These are phyloP conservation scores for Gallinago undulata DNA, from an alignment of 2,113 vertebrate genomes.

Conservation along the genomic window DNA sequence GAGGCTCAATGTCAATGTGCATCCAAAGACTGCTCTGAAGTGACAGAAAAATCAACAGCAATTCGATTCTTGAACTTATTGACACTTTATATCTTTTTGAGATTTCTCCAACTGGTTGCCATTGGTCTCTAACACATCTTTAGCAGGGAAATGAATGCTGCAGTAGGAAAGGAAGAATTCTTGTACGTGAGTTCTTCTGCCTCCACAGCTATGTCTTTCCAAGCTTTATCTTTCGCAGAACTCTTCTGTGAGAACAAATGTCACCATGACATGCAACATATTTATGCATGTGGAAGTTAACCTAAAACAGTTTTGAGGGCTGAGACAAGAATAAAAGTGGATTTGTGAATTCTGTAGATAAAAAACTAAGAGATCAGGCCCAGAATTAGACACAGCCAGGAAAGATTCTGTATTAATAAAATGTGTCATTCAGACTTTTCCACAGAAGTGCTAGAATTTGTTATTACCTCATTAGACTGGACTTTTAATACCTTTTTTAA, in stretches of 20 bases:
- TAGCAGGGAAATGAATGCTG: neutral
- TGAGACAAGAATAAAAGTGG: neutral
- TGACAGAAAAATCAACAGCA: neutral
- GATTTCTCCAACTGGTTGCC: fast-evolving
- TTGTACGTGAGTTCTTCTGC: neutral
- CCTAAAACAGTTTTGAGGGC: neutral
- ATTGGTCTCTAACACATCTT: too few species aligned
- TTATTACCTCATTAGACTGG: neutral
- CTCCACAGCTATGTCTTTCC: too few species aligned
- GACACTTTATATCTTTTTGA: neutral
- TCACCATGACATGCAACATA: neutral
- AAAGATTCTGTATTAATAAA: neutral
- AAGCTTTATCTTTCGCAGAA: neutral
- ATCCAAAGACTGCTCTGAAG: neutral
- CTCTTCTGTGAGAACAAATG: neutral
- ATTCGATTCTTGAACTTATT: neutral
- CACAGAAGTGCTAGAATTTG: neutral
- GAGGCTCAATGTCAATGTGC: neutral
- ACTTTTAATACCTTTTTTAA: neutral
- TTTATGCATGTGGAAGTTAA: neutral
- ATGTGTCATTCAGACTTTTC: neutral
- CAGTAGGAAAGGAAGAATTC: neutral
- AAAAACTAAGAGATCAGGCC: neutral
- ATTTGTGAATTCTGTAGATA: neutral
- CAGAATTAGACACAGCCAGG: neutral